A percentile compares a stretch with the other conserved stretches of the same genome.
Evolutionary conservation across 2,888 invertebrate genomes (phyloP).

Genomic region (Tenodera sinensis): DNA sequence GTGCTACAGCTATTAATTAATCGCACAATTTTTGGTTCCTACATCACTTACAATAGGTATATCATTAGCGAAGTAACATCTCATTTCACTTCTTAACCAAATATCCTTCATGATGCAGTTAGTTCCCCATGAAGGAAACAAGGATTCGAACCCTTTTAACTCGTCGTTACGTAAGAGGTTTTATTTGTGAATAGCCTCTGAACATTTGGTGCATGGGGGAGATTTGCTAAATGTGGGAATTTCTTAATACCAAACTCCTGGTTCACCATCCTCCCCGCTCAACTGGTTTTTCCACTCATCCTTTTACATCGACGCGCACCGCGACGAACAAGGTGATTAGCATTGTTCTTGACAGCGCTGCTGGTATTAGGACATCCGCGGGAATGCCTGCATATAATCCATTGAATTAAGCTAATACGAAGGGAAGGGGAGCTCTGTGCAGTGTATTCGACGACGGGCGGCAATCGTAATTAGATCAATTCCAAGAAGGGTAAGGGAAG

Average conservation of each 20-base stretch:
- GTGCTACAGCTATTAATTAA: too few relatives aligned
- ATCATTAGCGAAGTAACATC: too few relatives aligned
- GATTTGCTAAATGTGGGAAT: not conserved
- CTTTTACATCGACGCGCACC: not conserved
- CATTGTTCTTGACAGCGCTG: not conserved
- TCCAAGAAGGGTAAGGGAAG: not conserved
- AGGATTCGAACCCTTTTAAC: not conserved
- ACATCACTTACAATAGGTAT: too few relatives aligned
- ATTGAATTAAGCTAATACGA: conserved; percentile 24
- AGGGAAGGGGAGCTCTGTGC: conserved; percentile 6
- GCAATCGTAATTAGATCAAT: conserved; percentile 22
- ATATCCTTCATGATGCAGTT: too few relatives aligned
- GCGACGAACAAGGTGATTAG: not conserved
- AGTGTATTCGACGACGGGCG: conserved; percentile 10
- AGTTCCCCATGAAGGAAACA: not conserved
- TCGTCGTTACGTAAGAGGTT: not conserved
- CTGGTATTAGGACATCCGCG: not conserved
- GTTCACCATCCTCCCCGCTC: not conserved
- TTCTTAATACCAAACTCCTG: not conserved
- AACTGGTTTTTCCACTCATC: not conserved
- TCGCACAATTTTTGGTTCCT: too few relatives aligned
- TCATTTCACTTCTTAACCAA: too few relatives aligned
- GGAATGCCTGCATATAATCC: conserved; percentile 21
- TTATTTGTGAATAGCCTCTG: not conserved
- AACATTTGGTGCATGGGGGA: not conserved